These are phyloP conservation scores for Triops cancriformis DNA, from an alignment of 1,140 invertebrate species.

Conservation along the genomic window DNA sequence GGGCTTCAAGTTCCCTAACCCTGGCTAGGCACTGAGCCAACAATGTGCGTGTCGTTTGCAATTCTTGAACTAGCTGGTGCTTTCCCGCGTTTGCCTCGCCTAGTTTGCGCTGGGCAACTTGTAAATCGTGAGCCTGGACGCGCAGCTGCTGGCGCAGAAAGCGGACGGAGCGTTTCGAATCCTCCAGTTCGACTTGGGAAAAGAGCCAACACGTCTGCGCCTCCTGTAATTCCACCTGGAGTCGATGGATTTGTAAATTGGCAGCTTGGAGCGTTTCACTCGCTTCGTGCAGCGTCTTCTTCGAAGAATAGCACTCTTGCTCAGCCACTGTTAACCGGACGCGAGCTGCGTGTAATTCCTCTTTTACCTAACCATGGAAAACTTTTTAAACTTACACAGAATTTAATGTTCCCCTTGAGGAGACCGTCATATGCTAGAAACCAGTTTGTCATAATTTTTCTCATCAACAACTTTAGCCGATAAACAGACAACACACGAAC, in stretches of 20 bases:
- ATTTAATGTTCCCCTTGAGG: too few species aligned
- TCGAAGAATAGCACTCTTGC: background rate
- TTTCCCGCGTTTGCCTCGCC: background rate
- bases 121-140: background rate
- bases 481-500: too few species aligned
- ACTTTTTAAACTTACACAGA: background rate
- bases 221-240: conserved; percentile 4
- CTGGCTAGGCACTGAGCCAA: conserved; percentile 8
- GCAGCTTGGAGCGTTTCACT: background rate
- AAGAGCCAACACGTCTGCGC: background rate
- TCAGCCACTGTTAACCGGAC: background rate
- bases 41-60: conserved; percentile 12
- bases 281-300: background rate
- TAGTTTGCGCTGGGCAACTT: background rate
- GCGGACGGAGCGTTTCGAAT: background rate
- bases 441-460: too few species aligned
- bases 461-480: too few species aligned
- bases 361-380: background rate
- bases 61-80: background rate
- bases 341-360: background rate
- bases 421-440: too few species aligned
- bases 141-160: background rate
- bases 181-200: conserved; percentile 1
- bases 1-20: conserved; percentile 8
- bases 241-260: background rate